Conservation (phyloP, 2,113 vertebrate genomes). For the Rhabdornis inornatus region DNA sequence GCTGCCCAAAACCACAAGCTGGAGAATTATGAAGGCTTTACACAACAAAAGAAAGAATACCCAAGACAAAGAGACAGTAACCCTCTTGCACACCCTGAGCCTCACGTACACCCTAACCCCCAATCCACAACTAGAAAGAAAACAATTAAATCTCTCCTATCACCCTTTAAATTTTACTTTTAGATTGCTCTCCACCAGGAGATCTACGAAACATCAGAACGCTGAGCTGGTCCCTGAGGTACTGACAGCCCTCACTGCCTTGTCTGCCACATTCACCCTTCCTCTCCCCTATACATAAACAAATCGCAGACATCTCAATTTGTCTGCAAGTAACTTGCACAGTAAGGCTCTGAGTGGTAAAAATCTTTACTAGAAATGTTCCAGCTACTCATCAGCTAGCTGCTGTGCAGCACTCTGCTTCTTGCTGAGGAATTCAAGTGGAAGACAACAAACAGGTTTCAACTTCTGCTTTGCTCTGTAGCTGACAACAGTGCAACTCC, state of each 20-base stretch:
- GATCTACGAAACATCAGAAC: background rate
- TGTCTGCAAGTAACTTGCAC: background rate
- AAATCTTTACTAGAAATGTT: background rate
- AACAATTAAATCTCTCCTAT: background rate
- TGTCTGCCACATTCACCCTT: background rate
- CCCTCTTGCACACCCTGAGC: background rate
- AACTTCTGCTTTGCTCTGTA: slow-evolving; percentile 1
- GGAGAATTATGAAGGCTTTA: background rate
- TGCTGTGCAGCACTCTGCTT: background rate
- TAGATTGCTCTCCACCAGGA: background rate
- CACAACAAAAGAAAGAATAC: background rate
- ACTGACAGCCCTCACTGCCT: background rate
- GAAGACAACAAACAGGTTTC: slow-evolving; percentile 19
- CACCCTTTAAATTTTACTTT: background rate
- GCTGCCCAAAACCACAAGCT: background rate
- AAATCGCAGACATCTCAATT: background rate
- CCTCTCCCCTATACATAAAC: background rate
- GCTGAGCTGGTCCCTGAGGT: background rate
- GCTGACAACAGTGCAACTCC: slow-evolving; percentile 26
- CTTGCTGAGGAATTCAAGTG: background rate
- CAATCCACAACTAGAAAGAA: background rate
- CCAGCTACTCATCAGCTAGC: background rate
- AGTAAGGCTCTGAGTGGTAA: background rate
- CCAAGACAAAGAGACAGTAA: background rate
- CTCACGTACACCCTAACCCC: background rate